Evolutionary conservation across 2,888 invertebrate species (phyloP), one percentile per base, ranked within the genome.

Genomic region (Eupithecia exiguata): DNA sequence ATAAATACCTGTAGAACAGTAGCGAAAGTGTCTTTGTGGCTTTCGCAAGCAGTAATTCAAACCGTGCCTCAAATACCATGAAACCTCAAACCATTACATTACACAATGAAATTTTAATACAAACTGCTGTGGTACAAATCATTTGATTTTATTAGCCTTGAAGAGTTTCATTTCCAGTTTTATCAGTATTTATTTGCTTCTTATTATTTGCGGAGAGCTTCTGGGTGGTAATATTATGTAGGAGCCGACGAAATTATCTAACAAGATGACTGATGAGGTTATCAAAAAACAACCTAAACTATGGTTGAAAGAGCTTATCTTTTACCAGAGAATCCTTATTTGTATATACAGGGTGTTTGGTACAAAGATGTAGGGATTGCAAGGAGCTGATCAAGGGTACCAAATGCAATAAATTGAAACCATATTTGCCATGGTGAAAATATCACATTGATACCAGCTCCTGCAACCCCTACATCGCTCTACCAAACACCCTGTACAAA

Each of bases 1-100:
- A n/a, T n/a, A 49, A n/a, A 49, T 46, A 49, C 49, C n/a, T n/a
- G 10, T 21, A 53, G n/a, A 49, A 49, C 49, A 49, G 81, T 89
- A 88, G 82, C 87, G 82, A 88, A 88, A 90, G 82, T 84, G 84
- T 84, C 82, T 81, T 83, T 80, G 75, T 80, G 79, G 78, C 84
- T 89, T 87, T 89, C 86, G 87, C 83, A 90, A 89, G 38, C 65
- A 38, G 84, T 77, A 81, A 70, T 46, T 73, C 61, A 65, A 38
- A 84, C 86, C 84, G 83, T 80, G 80, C 83, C 84, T 84, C 80
- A 76, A 86, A 86, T 84, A 80, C 83, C 82, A 84, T 84, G 83
- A 84, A 87, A 85, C 88, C 86, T 82, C 86, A 84, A 81, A 80
- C 81, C 77, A 83, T 82, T 82, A 74, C 75, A 77, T 84, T 84